Evolutionary conservation across 2,797 vertebrate species (phyloP).

Genomic region (Gymnoscopelus microlampas): DNA sequence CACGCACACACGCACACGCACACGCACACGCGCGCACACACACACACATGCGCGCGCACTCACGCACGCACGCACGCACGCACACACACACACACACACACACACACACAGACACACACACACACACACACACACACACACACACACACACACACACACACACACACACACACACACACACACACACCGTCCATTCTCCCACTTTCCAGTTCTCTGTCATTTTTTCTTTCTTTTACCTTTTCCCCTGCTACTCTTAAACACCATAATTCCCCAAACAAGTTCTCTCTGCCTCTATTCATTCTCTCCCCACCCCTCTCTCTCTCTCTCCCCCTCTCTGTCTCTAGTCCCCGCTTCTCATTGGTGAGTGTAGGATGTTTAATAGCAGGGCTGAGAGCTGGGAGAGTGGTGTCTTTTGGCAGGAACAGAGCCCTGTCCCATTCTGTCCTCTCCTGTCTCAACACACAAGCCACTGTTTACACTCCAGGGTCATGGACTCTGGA

Average conservation of each 20-base stretch:
- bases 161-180: background rate
- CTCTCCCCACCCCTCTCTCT: slow-evolving; percentile 2
- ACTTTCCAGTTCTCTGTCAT: slow-evolving; percentile 4
- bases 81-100: no score
- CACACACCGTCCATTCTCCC: background rate
- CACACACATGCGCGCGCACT: no score
- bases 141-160: background rate
- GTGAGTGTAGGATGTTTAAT: slow-evolving; percentile 74
- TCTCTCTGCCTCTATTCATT: slow-evolving; percentile 6
- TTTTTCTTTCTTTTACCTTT: background rate
- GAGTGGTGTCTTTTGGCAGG: slow-evolving; percentile 79
- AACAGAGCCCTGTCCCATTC: slow-evolving; percentile 79
- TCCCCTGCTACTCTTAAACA: slow-evolving; percentile 13
- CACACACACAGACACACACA: background rate
- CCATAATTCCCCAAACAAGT: background rate
- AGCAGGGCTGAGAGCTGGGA: slow-evolving; percentile 81
- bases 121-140: background rate
- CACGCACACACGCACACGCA: slow-evolving; percentile 3
- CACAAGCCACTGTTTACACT: slow-evolving; percentile 86
- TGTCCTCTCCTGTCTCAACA: slow-evolving; percentile 76
- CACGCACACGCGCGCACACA: no score
- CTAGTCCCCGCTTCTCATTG: slow-evolving; percentile 12
- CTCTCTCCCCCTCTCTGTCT: slow-evolving; percentile 1
- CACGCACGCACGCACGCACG: no score
- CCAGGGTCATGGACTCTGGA: slow-evolving; percentile 85